Evolutionary conservation across 2,888 invertebrate species (phyloP), one percentile per base, ranked within the genome.

Genomic region (Chymomyza caudatula): DNA sequence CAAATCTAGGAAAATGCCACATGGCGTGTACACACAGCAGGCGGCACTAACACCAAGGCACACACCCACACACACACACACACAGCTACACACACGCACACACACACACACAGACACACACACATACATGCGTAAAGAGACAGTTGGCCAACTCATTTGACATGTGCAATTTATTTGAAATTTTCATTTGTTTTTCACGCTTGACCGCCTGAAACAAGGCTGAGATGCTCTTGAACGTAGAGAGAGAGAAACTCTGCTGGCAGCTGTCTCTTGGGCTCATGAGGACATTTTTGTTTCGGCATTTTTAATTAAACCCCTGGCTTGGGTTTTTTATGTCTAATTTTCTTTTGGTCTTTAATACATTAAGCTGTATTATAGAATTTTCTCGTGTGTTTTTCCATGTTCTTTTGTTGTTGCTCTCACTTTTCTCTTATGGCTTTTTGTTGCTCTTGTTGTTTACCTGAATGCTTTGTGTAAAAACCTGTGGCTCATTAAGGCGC

Each of bases 301-400:
- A 73, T 73, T 77, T 77, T 77, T 77, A 77, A 77, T 77, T 77
- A 77, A 78, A 75, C 61, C 47, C 55, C 57, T 63, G 67, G 65
- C 51, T 37, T 23, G 22, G 6, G 1, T 13, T 11, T 20, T n/a
- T 65, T n/a, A 65, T 67, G 59, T 65, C 61, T 62, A 65, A 69
- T 69, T 65, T 67, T 76, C 57, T 69, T 65, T 67, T 76, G 54
- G 63, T 76, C 64, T 71, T 75, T 77, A 78, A 78, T 74, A 78
- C 74, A 78, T 78, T 71, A 74, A 78, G 74, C 77, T 63, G 71
- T 78, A 20, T 76, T 71, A 78, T 78, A 76, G 73, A 62, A 71
- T 73, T 72, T 76, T 67, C 70, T 52, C n/a, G n/a, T n/a, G n/a
- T 55, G 25, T 23, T 13, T n/a, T 60, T 37, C n/a, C 17, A 44